Evolutionary conservation across 2,888 invertebrate species (phyloP), one percentile per base, ranked within the genome.

Genomic region (Apodemia zela): DNA sequence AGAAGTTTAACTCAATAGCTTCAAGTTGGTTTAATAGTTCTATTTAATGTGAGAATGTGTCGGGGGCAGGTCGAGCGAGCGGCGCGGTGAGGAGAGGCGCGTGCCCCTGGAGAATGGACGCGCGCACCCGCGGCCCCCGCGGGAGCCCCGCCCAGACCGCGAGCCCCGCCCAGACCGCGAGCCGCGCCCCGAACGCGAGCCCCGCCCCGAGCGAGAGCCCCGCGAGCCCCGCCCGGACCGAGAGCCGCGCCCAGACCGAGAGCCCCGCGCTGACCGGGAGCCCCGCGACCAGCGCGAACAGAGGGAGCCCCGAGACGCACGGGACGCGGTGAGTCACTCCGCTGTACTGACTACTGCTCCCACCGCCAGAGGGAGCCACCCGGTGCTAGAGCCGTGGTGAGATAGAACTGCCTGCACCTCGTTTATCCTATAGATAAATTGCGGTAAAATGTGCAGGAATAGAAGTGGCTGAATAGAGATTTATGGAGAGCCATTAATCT

Each of bases 91-190:
- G 65, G 82, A 81, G 72, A 73, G 83, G 42, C 82, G 84, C 67
- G 75, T 79, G 69, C 85, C 85, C 62, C 74, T 85, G 10, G 87
- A 87, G 85, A 89, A 87, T 76, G 88, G 87, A 0, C 86, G 85
- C 68, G 76, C 83, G 65, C 83, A 82, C 67, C 69, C 67, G 33
- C 71, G 67, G 5, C 67, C 57, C 67, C 67, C 59, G 66, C 62
- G 67, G 5, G 67, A 68, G 61, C 66, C 64, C 8, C 66, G 69
- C 8, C 67, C 69, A 2, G 67, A 65, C 35, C 62, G 70, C 1
- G 70, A 70, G 51, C 67, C 61, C 47, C 70, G 63, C 58, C 67
- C 67, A 58, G 65, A 65, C 72, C 78, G 62, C 73, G 82, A 68
- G 61, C 65, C 61, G 6, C 72, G 76, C 68, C 77, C 75, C 71